Evolutionary conservation across 2,888 invertebrate genomes (phyloP).

Genomic region (Tetanocera ferruginea): DNA sequence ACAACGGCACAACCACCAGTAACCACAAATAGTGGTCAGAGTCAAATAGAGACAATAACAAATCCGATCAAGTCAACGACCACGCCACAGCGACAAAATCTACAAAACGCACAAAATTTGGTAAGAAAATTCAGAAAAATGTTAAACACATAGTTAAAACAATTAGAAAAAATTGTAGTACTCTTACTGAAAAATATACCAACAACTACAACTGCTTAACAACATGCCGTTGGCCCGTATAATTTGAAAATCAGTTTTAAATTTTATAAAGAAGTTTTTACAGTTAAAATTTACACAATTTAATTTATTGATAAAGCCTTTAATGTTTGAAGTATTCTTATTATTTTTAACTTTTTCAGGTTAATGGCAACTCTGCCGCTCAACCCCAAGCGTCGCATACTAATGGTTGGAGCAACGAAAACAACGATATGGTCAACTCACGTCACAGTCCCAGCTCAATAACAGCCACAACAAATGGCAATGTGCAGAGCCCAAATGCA

Average conservation of each 20-base stretch:
- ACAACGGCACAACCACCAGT: slow-evolving; percentile 29
- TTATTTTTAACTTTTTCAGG: slow-evolving; percentile 15
- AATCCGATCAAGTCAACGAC: slow-evolving; percentile 45
- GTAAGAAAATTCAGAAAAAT: slow-evolving; percentile 44
- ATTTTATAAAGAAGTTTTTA: too few relatives aligned
- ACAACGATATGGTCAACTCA: slow-evolving; percentile 42
- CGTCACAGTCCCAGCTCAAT: slow-evolving; percentile 48
- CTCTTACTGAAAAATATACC: too few relatives aligned
- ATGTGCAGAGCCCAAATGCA: slow-evolving; percentile 52
- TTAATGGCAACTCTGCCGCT: slow-evolving; percentile 56
- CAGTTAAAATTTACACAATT: too few relatives aligned
- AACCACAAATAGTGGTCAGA: slow-evolving; percentile 1
- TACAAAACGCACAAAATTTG: slow-evolving; percentile 59
- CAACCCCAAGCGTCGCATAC: slow-evolving; percentile 52
- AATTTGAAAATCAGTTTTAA: too few relatives aligned
- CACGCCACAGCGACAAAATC: slow-evolving; percentile 48
- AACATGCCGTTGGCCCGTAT: too few relatives aligned
- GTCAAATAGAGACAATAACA: slow-evolving; percentile 49
- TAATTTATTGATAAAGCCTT: background rate
- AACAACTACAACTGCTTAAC: too few relatives aligned
- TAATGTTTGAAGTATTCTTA: background rate
- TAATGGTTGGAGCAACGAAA: slow-evolving; percentile 46
- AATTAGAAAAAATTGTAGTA: too few relatives aligned
- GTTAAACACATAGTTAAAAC: background rate
- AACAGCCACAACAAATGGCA: slow-evolving; percentile 46